phyloP scores from a whole-genome alignment of 2,888 invertebrate species.

The Cabera pusaria region DNA sequence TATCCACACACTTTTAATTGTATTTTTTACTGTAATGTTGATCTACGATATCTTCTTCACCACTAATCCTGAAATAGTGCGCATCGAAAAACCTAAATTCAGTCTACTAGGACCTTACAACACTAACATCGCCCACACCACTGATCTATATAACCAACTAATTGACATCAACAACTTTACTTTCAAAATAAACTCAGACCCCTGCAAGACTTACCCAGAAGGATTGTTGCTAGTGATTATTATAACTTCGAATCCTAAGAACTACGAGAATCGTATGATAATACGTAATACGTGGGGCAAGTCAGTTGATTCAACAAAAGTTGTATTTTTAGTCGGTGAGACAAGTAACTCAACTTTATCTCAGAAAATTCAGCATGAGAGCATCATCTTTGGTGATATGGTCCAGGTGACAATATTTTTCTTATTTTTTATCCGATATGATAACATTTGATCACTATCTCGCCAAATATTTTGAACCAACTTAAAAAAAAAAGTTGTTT shows the following conservation, averaged over 20 bases:
- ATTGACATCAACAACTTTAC: constrained; percentile 85
- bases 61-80: constrained; percentile 30
- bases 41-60: constrained; percentile 42
- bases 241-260: constrained; percentile 87
- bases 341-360: constrained; percentile 45
- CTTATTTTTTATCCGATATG: too few relatives aligned
- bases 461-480: too few relatives aligned
- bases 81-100: constrained; percentile 50
- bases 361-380: constrained; percentile 76
- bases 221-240: constrained; percentile 85
- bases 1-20: constrained; percentile 43
- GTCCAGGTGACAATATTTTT: too few relatives aligned
- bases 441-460: too few relatives aligned
- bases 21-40: constrained; percentile 37
- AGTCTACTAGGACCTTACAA: constrained; percentile 50
- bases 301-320: constrained; percentile 73
- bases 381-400: constrained; percentile 84
- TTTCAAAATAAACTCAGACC: constrained; percentile 83
- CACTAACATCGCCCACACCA: constrained; percentile 30
- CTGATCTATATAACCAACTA: constrained; percentile 57
- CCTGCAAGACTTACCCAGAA: constrained; percentile 68
- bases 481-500: too few relatives aligned
- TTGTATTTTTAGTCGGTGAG: constrained; percentile 87
- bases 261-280: constrained; percentile 84
- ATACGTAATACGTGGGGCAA: constrained; percentile 91